Evolutionary conservation across 2,797 vertebrate genomes (phyloP), one percentile per base, ranked within the genome.

Genomic region (Chiloscyllium punctatum): DNA sequence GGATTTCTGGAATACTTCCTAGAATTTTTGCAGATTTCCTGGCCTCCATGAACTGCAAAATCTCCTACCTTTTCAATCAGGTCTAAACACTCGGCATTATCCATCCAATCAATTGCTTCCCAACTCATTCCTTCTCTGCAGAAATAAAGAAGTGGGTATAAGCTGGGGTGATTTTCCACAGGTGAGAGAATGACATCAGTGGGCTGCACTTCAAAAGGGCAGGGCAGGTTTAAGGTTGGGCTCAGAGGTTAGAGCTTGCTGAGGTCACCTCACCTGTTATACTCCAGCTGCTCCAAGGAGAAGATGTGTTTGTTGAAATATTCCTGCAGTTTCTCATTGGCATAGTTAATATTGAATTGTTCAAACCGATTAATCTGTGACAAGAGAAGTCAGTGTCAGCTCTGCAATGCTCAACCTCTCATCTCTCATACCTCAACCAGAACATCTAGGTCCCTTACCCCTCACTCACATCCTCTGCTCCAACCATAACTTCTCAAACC

Each of bases 231-330:
- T 62, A 62, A 62, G 57, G 57, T 9, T 62, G 8, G 57, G 57
- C 11, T 62, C 57, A 62, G 8, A 62, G 57, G 9, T 62, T 62
- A 21, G 16, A 48, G 21, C 74, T n/a, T 77, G 30, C 2, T 30
- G 18, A n/a, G 6, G 69, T 18, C 4, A 57, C 30, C 68, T 94
- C 57, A 48, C 98, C 98, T 98, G 98, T 99, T 98, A 96, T 98
- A 98, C 96, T 98, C 98, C 96, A 98, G 98, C 96, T 99, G 98
- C 96, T 99, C 98, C 97, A 99, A 97, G 1, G 98, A 99, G 97
- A 99, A 99, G 97, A 99, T 99, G 97, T 99, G 98, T 96, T 99
- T 99, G 97, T 99, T 99, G 97, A 99, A 99, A 96, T 99, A 99
- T 96, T 99, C 98, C 97, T 99, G 98, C 33, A 99, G 98, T 96